A percentile compares a stretch with the other conserved stretches of the same genome.
These are phyloP conservation scores for Ptychoptera contaminata DNA, from an alignment of 2,888 invertebrate genomes.

Conservation along the genomic window DNA sequence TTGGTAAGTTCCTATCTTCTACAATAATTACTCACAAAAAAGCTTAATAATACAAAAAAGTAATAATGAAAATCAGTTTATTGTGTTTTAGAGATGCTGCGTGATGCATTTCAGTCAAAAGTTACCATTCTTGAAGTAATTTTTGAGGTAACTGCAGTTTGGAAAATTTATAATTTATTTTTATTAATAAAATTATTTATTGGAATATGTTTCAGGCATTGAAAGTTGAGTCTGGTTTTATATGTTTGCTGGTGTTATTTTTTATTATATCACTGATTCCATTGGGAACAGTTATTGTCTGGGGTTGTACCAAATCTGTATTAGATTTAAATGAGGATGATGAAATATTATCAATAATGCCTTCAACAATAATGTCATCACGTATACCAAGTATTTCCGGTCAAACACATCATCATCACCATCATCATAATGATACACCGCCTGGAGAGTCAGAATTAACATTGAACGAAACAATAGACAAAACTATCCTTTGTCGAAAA, in stretches of 20 bases:
- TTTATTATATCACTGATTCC: conserved; percentile 47
- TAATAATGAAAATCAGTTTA: conserved; percentile 6
- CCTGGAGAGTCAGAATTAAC: conserved; percentile 21
- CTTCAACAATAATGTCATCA: not conserved
- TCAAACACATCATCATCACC: conserved; percentile 30
- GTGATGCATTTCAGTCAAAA: conserved; percentile 27
- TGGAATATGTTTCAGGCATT: conserved; percentile 39
- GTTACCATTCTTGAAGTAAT: conserved; percentile 7
- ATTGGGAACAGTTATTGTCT: conserved; percentile 42
- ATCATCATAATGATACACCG: conserved; percentile 13
- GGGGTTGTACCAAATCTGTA: conserved; percentile 19
- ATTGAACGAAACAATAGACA: conserved; percentile 23
- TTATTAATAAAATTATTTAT: conserved; percentile 2
- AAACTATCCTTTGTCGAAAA: conserved; percentile 11
- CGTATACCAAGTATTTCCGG: conserved; percentile 21
- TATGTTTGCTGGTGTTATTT: conserved; percentile 44
- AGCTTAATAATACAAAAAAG: conserved; percentile 1
- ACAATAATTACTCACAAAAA: too few species aligned
- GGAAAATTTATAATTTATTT: not conserved
- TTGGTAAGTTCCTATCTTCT: conserved; percentile 22
- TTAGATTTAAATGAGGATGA: not conserved
- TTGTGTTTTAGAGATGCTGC: conserved; percentile 21
- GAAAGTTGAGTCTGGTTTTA: conserved; percentile 52
- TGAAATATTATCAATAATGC: not conserved
- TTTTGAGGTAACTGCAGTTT: not conserved